Base-by-base conservation (phyloP, 2,113 vertebrate species). In the Danionella cerebrum region DNA sequence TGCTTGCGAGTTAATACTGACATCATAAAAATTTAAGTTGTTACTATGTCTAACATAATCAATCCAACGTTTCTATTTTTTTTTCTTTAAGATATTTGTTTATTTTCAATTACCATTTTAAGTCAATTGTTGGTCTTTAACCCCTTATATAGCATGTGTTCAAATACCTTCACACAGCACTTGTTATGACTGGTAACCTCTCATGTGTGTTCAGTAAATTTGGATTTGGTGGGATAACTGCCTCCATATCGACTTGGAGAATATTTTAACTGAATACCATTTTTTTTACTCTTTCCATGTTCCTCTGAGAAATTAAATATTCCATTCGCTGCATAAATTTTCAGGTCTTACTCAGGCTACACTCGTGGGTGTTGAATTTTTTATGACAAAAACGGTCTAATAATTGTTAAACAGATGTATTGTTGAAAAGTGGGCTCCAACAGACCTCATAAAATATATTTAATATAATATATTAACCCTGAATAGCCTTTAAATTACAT, bases 341-440 rank as follows among this genome's bases (percentile, higher is more conserved):
- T 91, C 91, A 92, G 91, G 91, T 94, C 94, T 91, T 90, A 89
- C 90, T 92, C 85, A 86, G 88, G 90, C 83, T 90, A 94, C 92
- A 93, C 93, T 91, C 85, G 78, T 89, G 90, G 90, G 91, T 94
- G 92, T 92, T 95, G 92, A 94, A 95, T 96, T 91, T 96, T 96
- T 96, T 93, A 95, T 95, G 89, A 92, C 85, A 90, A 92, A 94
- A 95, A 90, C 87, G 91, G 87, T 94, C 91, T 95, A 96, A 96
- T 95, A 96, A 96, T 95, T 94, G 92, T 95, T 92, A 92, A 95
- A 94, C 94, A 97, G 92, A 94, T 97, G 93, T 96, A 95, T 90
- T 93, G 91, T 90, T 91, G 91, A 90, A 91, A 89, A 91, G 89
- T 87, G 81, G 84, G 89, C 89, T 90, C 89, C 82, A 89, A 89